Conservation (phyloP, 2,113 vertebrate genomes). For the Rhizomys pruinosus region DNA sequence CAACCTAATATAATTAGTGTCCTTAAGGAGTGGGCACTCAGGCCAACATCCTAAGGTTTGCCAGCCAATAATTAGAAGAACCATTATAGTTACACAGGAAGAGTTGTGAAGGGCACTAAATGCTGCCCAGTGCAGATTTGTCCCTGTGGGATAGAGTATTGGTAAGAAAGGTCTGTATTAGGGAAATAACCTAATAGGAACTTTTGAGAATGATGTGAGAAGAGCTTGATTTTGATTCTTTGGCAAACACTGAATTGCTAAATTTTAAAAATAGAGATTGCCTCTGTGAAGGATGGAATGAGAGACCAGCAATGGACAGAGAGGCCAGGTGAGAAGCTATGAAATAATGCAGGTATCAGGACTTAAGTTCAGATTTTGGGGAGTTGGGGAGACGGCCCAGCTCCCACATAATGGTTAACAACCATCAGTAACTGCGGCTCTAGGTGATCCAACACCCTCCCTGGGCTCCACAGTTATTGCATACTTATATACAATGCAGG, state of each 20-base stretch:
- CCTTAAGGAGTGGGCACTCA: background rate
- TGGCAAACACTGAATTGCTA: background rate
- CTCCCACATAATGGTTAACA: too few species aligned
- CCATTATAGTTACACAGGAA: background rate
- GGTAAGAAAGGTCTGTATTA: background rate
- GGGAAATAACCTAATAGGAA: background rate
- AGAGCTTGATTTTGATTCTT: background rate
- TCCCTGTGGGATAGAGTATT: background rate
- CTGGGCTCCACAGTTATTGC: too few species aligned
- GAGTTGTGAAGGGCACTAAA: background rate
- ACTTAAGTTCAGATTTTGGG: background rate
- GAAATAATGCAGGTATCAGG: background rate
- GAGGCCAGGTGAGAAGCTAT: background rate
- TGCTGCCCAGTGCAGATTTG: background rate
- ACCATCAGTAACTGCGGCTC: too few species aligned
- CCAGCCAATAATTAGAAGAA: background rate
- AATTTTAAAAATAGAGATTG: background rate
- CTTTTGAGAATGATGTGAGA: background rate
- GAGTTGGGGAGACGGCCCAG: too few species aligned
- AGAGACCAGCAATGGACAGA: background rate
- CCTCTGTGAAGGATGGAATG: background rate
- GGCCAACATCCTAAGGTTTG: background rate
- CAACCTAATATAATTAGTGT: background rate
- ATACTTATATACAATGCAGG: too few species aligned
- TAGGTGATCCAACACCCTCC: too few species aligned